Evolutionary conservation across 2,888 invertebrate species (phyloP), one percentile per base, ranked within the genome.

Genomic region (Lasioglossum malachurum): DNA sequence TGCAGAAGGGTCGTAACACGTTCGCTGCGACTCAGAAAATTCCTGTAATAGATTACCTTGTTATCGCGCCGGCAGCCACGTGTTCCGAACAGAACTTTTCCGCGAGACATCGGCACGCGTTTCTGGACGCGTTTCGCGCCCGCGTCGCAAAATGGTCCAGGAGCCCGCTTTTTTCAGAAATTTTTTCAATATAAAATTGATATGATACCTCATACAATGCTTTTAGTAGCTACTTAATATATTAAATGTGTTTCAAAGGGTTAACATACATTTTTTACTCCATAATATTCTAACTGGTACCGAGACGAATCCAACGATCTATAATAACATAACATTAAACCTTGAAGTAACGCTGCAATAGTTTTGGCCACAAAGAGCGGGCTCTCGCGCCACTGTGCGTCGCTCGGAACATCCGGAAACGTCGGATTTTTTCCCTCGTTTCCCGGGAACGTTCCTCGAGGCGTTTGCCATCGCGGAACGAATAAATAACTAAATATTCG

Each of bases 401-500:
- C 4, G 1, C 19, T 19, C 19, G 5, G 49, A 49, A 49, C 16
- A 49, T 49, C 12, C 44, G 16, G 5, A 49, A 49, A 49, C 19
- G 5, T 46, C 16, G 16, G 46, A 49, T 49, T 49, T 7, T 53
- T 8, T 16, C 4, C 23, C 2, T 8, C 23, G 23, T 23, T 53
- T 23, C 53, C 23, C 53, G 23, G 53, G 53, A 23, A 53, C 8
- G 2, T 53, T 53, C 53, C 53, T 23, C 53, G 3, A 53, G 53
- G 53, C 53, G 23, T 53, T n/a, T 23, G 53, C 23, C 64, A 16
- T 16, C 14, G 64, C 12, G 12, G 12, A 16, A 27, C 49, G 46
- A 77, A 84, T 73, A 77, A 82, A 73, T 82, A 64, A 73, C 73
- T 80, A 80, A 84, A 76, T 74, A 83, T 84, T 83, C 83, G 67